Evolutionary conservation across 1,140 invertebrate species (phyloP), one percentile per base, ranked within the genome.

Genomic region (Drosophila kepulauana): DNA sequence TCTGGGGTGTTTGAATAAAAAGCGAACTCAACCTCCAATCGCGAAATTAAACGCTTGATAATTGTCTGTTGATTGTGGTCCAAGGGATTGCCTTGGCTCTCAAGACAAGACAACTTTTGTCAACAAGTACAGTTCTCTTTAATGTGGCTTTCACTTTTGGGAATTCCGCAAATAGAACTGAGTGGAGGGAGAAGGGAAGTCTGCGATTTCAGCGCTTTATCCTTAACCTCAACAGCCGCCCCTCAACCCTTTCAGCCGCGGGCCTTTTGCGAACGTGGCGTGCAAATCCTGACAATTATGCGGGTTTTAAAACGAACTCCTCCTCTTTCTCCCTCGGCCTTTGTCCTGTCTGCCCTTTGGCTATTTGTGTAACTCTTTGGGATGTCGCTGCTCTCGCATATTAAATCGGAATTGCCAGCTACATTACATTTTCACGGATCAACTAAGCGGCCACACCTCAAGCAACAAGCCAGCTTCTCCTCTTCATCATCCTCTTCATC

Each of bases 241-340:
- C 76, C 73, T 33, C 56, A 51, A 75, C 64, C 79, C 49, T 48
- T 80, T 57, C 52, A n/a, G 48, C 35, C 62, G 30, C 20, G 8
- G 45, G 7, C n/a, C 61, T 48, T 57, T 70, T 51, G 57, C 7
- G 64, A 46, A 52, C 7, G 67, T 67, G 85, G 85, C 85, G 84
- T 88, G 84, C 84, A 88, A 88, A 88, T 88, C 84, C 81, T 69
- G 84, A 89, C 84, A 88, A 88, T 88, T 88, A 88, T 88, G 85
- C 84, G 84, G 84, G 85, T 89, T 88, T 86, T 88, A 59, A 87
- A 87, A 80, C 77, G 72, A 28, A 5, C 16, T 35, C 30, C 20
- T 4, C 16, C 51, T 35, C 28, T 1, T 16, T 1, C 43, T 45
- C 57, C 71, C 25, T 10, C 35, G 0, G 35, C 35, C 35, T 38